phyloP scores from a whole-genome alignment of 2,797 vertebrate species.

The Xenops minutus region DNA sequence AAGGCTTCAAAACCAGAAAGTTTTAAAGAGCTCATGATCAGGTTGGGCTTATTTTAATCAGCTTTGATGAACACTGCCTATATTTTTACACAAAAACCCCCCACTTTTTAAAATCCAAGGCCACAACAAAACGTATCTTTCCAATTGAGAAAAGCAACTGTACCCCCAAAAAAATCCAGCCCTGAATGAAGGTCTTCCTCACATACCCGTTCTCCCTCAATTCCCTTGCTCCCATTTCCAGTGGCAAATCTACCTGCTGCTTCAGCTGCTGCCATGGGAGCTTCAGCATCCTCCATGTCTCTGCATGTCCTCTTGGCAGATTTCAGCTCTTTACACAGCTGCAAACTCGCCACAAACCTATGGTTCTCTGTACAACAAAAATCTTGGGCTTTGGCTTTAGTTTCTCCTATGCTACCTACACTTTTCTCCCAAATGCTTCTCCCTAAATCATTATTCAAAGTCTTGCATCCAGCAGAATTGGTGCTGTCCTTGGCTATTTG shows the following conservation, averaged over 20 bases:
- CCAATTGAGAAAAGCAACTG: not conserved
- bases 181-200: not conserved
- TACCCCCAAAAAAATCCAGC: not conserved
- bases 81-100: not conserved
- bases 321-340: not conserved
- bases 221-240: not conserved
- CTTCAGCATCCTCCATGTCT: not conserved
- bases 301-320: fast-evolving
- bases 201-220: not conserved
- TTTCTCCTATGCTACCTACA: not conserved
- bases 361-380: not conserved
- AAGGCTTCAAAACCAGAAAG: not conserved
- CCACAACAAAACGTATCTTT: not conserved
- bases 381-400: not conserved
- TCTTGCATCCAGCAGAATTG: not conserved
- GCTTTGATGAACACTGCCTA: not conserved
- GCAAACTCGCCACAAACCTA: fast-evolving
- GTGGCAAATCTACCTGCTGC: not conserved
- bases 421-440: not conserved
- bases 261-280: not conserved
- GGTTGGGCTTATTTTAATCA: not conserved
- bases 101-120: not conserved
- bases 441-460: not conserved
- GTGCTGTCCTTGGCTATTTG: not conserved
- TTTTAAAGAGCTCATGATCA: not conserved